Base-by-base conservation (phyloP, 92 coral and sea anemone species). In the Epizoanthus scotinus region DNA sequence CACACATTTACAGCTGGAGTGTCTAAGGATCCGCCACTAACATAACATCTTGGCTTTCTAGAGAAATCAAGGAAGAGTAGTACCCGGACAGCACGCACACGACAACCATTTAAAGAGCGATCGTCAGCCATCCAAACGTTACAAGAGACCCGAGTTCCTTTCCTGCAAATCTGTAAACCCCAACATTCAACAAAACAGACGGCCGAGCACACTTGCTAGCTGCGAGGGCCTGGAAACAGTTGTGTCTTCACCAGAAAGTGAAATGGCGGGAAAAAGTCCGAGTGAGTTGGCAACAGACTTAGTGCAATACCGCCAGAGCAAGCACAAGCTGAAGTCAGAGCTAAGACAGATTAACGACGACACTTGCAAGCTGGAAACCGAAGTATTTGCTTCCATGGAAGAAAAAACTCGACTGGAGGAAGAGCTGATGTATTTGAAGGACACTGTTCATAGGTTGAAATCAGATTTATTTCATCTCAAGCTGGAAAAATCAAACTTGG, bases 331-430 rank as follows among this genome's bases (percentile, higher is more conserved):
- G 14, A 93, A 87, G 85, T 85, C 78, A 63, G 97, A 92, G 79
- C 79, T 92, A 6, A 77, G 73, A 47, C 92, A 92, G 28, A 79
- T 85, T 38, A 87, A 87, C 74, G 97, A 92, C 53, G 97, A 92
- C 70, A 92, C 97, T 6, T 85, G 90, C 8, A 83, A 85, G 56
- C 82, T 92, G 60, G 97, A 92, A 62, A 92, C 92, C 18, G 97
- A 92, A 72, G 86, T 92, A 26, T 92, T 92, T 47, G 91, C 97
- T 52, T 90, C 90, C 17, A 92, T 92, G 92, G 97, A 92, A 68
- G 97, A 92, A 65, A 92, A 88, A 81, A 83, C 97, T 9, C 89
- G 90, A 64, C 86, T 92, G 15, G 97, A 92, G 55, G 97, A 92
- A 52, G 97, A 92, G 74, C 56, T 92, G 56, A 84, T 82, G 20